A percentile compares a stretch with the other conserved stretches of the same genome.
phyloP scores from a whole-genome alignment of 2,888 invertebrate genomes.

The Drepanosiphum platanoidis region DNA sequence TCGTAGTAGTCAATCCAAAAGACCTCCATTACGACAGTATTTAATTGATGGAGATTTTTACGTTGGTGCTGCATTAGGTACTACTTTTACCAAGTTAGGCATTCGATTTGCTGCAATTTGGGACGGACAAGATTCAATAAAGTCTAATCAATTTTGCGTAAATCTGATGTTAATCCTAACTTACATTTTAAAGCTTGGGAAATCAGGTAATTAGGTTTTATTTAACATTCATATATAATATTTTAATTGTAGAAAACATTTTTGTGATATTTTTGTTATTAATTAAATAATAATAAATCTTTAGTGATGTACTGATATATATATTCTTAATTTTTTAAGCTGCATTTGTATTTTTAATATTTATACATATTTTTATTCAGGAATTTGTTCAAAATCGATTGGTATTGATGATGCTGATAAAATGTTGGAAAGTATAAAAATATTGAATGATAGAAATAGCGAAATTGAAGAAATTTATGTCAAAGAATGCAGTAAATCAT shows the following conservation, averaged over 20 bases:
- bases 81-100: conserved; percentile 90
- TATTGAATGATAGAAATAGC: conserved; percentile 76
- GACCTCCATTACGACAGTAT: conserved; percentile 86
- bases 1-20: conserved; percentile 38
- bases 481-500: conserved; percentile 78
- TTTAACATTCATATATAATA: no score
- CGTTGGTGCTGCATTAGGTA: conserved; percentile 90
- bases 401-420: conserved; percentile 97
- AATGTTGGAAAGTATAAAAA: conserved; percentile 82
- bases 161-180: conserved; percentile 90
- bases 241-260: not conserved
- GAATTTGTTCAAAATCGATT: conserved; percentile 78
- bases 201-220: conserved; percentile 71
- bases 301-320: no score
- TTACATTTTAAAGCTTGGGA: conserved; percentile 85
- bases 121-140: conserved; percentile 66
- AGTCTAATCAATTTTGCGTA: conserved; percentile 75
- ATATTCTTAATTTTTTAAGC: no score
- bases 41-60: conserved; percentile 96
- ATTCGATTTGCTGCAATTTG: conserved; percentile 74
- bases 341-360: not conserved
- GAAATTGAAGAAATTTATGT: conserved; percentile 79
- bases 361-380: conserved; percentile 66
- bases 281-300: no score
- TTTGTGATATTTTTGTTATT: not conserved